Conservation (phyloP, 2,888 invertebrate genomes). For the Erebia epiphron region DNA sequence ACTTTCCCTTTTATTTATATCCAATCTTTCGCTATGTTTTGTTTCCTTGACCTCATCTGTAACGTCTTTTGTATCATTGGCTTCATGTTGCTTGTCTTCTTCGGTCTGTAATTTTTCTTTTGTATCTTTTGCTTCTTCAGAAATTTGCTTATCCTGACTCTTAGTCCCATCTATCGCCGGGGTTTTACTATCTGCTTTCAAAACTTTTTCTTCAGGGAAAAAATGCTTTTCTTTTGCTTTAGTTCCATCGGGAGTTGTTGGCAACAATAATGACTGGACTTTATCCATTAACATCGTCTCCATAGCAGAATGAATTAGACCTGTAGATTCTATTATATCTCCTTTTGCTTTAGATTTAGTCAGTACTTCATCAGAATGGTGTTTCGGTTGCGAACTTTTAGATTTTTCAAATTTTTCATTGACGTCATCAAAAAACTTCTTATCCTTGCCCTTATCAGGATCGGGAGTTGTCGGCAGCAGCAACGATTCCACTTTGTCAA, state of each 20-base stretch:
- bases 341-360: constrained; percentile 3
- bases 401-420: constrained; percentile 4
- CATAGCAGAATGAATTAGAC: constrained; percentile 80
- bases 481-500: constrained; percentile 19
- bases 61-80: constrained; percentile 49
- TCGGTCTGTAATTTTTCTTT: not conserved
- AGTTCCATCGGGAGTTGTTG: constrained; percentile 62
- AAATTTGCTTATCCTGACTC: constrained; percentile 25
- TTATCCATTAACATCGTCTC: constrained; percentile 82
- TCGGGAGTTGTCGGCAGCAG: constrained; percentile 11
- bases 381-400: constrained; percentile 1
- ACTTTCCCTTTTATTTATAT: constrained; percentile 26
- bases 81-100: constrained; percentile 46
- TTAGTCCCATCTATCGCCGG: constrained; percentile 46
- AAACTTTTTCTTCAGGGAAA: constrained; percentile 46
- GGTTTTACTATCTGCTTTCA: constrained; percentile 26
- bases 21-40: constrained; percentile 29
- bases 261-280: constrained; percentile 71
- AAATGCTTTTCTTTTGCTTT: constrained; percentile 60
- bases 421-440: constrained; percentile 3
- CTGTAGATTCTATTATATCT: constrained; percentile 57
- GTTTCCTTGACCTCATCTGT: constrained; percentile 50
- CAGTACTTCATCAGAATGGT: not conserved
- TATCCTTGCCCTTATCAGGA: not conserved
- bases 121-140: not conserved